Evolutionary conservation across 64 coral and sea anemone genomes (phyloP).

Genomic region (Orbicella faveolata): DNA sequence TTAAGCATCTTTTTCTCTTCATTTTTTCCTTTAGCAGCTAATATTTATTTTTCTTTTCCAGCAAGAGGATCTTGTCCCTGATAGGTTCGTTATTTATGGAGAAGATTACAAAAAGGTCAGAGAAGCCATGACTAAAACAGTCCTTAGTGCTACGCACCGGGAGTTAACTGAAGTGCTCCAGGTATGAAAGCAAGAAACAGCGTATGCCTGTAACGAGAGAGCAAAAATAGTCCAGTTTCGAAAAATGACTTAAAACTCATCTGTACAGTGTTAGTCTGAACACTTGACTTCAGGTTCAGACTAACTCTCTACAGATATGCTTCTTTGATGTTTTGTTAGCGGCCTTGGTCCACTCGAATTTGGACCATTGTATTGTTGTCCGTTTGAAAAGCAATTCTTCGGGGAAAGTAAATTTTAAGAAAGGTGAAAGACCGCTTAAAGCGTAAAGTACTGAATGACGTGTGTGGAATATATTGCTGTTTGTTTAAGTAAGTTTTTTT

Average conservation of each 20-base stretch:
- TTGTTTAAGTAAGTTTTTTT: too few relatives aligned
- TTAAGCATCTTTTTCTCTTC: neutral
- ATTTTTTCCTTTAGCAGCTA: neutral
- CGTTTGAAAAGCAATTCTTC: too few relatives aligned
- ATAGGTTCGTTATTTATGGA: slow-evolving; percentile 53
- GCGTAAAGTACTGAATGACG: too few relatives aligned
- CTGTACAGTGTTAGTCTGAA: too few relatives aligned
- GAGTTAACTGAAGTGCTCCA: slow-evolving; percentile 15
- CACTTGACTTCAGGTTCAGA: too few relatives aligned
- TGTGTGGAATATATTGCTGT: too few relatives aligned
- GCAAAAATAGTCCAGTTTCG: neutral
- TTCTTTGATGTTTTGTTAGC: too few relatives aligned
- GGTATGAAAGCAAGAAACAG: neutral
- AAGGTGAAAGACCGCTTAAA: too few relatives aligned
- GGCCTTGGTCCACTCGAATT: too few relatives aligned
- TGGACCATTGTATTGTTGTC: too few relatives aligned
- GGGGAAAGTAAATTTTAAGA: too few relatives aligned
- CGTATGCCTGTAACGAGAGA: neutral
- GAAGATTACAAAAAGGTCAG: slow-evolving; percentile 41
- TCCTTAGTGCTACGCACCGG: slow-evolving; percentile 23
- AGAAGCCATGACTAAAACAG: slow-evolving; percentile 42
- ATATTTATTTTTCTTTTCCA: neutral
- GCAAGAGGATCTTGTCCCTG: slow-evolving; percentile 37
- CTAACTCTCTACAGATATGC: too few relatives aligned
- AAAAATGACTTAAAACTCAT: neutral